Evolutionary conservation across 2,888 invertebrate genomes (phyloP), one percentile per base, ranked within the genome.

Genomic region (Automeris io): DNA sequence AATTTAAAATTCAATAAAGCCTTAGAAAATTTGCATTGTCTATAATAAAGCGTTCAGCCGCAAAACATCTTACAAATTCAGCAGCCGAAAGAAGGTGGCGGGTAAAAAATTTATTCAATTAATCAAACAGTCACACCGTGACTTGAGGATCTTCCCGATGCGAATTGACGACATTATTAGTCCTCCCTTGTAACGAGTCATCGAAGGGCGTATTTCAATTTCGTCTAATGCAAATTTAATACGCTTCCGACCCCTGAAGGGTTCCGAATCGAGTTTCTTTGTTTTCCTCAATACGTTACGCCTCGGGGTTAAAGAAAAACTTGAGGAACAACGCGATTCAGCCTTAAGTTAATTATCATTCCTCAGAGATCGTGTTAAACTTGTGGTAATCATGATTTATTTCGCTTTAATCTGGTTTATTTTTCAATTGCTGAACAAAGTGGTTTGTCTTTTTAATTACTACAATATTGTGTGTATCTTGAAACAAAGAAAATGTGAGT

Each of bases 161-260:
- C 52, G 70, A 74, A 81, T 74, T 73, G 80, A 83, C 69, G 78
- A 73, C 72, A 79, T 83, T 83, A 81, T 83, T 81, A 79, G 81
- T 71, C 77, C 61, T 74, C 71, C 73, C 70, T 66, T 67, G 76
- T 78, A 77, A 75, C 77, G 69, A 76, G 66, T 77, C 78, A 78
- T 80, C 70, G 73, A 68, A 73, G 78, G 83, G 82, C 77, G 85
- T 78, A 81, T 79, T 85, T 82, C 81, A 86, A 86, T 85, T 85
- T 73, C 65, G 68, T 70, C 79, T 83, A 83, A 86, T 85, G 85
- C 83, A 85, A 85, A 85, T 86, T 85, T 86, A 85, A 86, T 85
- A 82, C 79, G 70, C 74, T 75, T 74, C 73, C 58, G 65, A 64
- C 54, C 70, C 65, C 56, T 64, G 66, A 72, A 77, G 77, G 79